These are phyloP conservation scores for Chelidonichthys spinosus DNA, from an alignment of 2,797 vertebrate genomes.

Conservation along the genomic window DNA sequence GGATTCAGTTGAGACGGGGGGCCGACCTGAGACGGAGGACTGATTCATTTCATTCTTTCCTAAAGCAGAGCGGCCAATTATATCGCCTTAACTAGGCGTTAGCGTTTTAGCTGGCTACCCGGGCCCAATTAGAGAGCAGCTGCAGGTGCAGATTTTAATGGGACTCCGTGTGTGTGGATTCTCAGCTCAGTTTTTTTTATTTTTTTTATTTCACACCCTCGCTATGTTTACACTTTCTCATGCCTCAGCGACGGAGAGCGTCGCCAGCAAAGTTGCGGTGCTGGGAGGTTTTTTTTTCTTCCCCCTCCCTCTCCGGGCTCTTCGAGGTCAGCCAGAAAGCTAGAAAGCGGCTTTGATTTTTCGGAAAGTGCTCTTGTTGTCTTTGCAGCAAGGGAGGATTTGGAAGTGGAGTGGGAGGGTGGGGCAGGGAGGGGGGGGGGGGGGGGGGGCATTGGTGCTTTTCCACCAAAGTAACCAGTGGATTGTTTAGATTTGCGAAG, in stretches of 20 bases:
- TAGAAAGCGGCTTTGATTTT: constrained; percentile 69
- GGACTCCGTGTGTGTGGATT: constrained; percentile 42
- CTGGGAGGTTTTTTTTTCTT: constrained; percentile 11
- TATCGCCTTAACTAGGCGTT: constrained; percentile 79
- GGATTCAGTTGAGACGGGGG: constrained; percentile 71
- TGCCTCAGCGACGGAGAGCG: constrained; percentile 61
- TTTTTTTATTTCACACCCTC: background rate
- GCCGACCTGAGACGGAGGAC: constrained; percentile 70
- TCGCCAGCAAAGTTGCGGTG: constrained; percentile 61
- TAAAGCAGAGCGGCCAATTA: constrained; percentile 81
- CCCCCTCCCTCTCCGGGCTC: background rate
- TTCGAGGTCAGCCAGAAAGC: constrained; percentile 58
- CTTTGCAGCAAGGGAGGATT: constrained; percentile 38
- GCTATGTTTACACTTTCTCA: constrained; percentile 56
- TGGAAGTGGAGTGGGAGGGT: background rate
- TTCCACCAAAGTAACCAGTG: constrained; percentile 65
- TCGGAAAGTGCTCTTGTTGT: constrained; percentile 55
- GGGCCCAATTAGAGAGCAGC: constrained; percentile 80
- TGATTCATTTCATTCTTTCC: constrained; percentile 81
- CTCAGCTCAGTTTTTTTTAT: background rate
- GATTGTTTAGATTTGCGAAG: constrained; percentile 66
- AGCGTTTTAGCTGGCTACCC: constrained; percentile 73
- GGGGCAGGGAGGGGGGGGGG: background rate
- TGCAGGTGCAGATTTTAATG: constrained; percentile 79
- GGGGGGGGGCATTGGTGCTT: constrained; percentile 47